Percentiles rank a stretch among this genome's conserved stretches.
Conservation (phyloP, 35 echinoderm and acorn worm genomes). For the Apostichopus parvimensis region DNA sequence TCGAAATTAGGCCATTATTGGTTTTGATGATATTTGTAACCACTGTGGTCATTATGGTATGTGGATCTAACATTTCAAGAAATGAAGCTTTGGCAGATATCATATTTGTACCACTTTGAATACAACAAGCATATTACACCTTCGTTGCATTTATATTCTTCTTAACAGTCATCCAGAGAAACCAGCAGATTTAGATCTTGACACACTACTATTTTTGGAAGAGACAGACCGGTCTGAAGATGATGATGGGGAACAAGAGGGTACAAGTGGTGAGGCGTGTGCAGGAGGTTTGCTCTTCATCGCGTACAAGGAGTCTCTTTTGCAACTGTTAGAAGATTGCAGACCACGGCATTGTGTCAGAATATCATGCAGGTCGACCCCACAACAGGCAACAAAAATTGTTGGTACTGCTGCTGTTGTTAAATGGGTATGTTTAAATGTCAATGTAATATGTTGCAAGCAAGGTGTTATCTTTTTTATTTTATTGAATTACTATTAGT, state of each 20-base stretch:
- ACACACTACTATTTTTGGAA: neutral
- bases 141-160: neutral
- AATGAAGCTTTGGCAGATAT: no score
- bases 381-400: neutral
- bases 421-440: neutral
- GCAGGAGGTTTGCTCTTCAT: conserved; percentile 2
- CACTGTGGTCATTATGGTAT: no score
- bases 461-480: neutral
- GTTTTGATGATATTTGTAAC: no score
- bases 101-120: no score
- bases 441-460: neutral
- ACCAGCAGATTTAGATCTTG: neutral
- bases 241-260: neutral
- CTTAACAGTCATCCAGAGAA: neutral
- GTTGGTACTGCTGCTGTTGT: conserved; percentile 1
- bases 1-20: no score
- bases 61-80: no score
- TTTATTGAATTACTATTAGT: neutral
- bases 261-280: neutral
- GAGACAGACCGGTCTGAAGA: neutral
- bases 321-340: neutral
- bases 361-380: neutral
- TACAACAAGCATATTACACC: neutral
- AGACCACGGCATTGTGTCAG: conserved; percentile 4
- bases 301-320: neutral